phyloP scores from a whole-genome alignment of 2,888 invertebrate species.

The Lissocephala sabroskyi region DNA sequence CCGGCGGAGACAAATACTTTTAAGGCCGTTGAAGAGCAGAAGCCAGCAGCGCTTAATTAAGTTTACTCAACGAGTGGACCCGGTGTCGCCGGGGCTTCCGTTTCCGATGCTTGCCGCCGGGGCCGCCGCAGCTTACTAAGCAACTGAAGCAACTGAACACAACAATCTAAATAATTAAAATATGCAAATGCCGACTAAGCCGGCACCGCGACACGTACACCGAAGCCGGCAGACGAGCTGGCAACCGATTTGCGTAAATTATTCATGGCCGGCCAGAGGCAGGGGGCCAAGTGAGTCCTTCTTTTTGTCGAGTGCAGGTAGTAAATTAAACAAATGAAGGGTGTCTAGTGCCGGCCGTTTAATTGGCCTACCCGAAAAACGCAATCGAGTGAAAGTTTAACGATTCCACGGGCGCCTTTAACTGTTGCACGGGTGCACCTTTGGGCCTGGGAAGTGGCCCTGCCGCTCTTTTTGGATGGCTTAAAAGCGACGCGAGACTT shows the following conservation, averaged over 20 bases:
- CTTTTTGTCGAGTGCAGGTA: conserved; percentile 25
- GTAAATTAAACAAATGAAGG: conserved; percentile 67
- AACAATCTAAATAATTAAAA: conserved; percentile 70
- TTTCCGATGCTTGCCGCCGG: conserved; percentile 24
- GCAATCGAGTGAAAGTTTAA: conserved; percentile 21
- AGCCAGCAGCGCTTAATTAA: conserved; percentile 56
- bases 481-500: neutral
- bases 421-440: too few species aligned
- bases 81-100: conserved; percentile 40
- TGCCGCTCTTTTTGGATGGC: conserved; percentile 25
- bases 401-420: too few species aligned
- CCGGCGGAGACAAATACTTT: conserved; percentile 2
- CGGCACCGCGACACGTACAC: conserved; percentile 56
- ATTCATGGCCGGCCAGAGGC: conserved; percentile 64
- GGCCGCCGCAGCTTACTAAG: conserved; percentile 44
- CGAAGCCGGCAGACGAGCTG: conserved; percentile 22
- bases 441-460: neutral
- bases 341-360: conserved; percentile 20
- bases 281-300: conserved; percentile 26
- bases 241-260: conserved; percentile 68
- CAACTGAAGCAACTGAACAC: conserved; percentile 22
- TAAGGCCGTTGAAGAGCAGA: conserved; percentile 12
- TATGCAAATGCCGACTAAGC: conserved; percentile 70
- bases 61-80: conserved; percentile 20
- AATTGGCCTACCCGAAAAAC: conserved; percentile 27